phyloP scores from a whole-genome alignment of 2,888 invertebrate genomes.

The Caenorhabditis sulstoni region DNA sequence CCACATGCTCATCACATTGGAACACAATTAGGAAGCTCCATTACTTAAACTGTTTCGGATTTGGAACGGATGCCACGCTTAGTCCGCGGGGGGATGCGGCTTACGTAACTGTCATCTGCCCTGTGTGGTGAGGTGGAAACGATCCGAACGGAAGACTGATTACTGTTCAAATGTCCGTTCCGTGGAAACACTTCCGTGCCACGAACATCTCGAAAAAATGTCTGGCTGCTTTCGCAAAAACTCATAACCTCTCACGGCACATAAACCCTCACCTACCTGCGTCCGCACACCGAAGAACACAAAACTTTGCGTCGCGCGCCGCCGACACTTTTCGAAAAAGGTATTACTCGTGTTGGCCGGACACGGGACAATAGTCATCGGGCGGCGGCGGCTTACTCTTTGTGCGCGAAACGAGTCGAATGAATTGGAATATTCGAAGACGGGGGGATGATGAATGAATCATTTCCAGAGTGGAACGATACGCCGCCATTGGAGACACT shows the following conservation, averaged over 20 bases:
- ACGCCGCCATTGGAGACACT: constrained; percentile 69
- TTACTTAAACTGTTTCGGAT: constrained; percentile 43
- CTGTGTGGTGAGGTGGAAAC: constrained; percentile 15
- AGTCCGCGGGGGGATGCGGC: background rate
- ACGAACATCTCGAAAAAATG: constrained; percentile 12
- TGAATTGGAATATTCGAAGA: constrained; percentile 3
- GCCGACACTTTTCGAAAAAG: constrained; percentile 34
- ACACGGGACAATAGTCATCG: constrained; percentile 43
- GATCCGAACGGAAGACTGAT: constrained; percentile 13
- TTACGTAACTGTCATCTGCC: constrained; percentile 46
- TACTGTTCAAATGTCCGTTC: constrained; percentile 8
- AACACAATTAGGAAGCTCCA: constrained; percentile 56
- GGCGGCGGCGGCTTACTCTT: constrained; percentile 28
- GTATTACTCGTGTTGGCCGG: constrained; percentile 23
- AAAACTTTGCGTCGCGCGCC: constrained; percentile 15
- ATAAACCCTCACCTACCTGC: constrained; percentile 44
- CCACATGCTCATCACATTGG: constrained; percentile 53
- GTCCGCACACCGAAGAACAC: constrained; percentile 23
- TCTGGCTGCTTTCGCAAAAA: constrained; percentile 35
- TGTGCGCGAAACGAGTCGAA: constrained; percentile 21
- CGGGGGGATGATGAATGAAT: constrained; percentile 1
- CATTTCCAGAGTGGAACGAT: constrained; percentile 67
- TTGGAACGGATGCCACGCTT: constrained; percentile 3
- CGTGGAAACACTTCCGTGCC: constrained; percentile 17
- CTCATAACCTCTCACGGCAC: constrained; percentile 50